These are phyloP conservation scores for Limnephilus lunatus DNA, from an alignment of 2,888 invertebrate species.

Conservation along the genomic window DNA sequence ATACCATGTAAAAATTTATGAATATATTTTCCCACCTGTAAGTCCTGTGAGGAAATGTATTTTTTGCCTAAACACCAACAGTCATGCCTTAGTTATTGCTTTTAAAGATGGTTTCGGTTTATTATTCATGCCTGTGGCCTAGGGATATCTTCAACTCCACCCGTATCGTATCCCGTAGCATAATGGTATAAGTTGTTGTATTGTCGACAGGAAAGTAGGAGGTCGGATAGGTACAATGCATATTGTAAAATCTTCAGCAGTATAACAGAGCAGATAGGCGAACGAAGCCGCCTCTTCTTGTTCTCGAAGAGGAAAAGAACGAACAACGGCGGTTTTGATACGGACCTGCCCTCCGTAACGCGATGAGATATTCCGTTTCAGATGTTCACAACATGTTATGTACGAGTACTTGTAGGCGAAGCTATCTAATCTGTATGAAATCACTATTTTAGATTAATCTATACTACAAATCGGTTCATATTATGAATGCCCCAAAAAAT, in stretches of 20 bases:
- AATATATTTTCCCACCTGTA: not conserved
- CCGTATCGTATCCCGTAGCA: not conserved
- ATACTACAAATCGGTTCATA: too few relatives aligned
- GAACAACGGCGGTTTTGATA: not conserved
- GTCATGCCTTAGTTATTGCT: not conserved
- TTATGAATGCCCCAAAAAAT: too few relatives aligned
- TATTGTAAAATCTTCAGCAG: not conserved
- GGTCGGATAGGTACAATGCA: not conserved
- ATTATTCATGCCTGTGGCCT: not conserved
- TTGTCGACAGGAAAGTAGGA: not conserved
- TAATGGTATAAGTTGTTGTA: slow-evolving; percentile 5
- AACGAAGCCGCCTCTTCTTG: slow-evolving; percentile 31
- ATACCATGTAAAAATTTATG: not conserved
- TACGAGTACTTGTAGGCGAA: too few relatives aligned
- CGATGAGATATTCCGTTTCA: slow-evolving; percentile 2
- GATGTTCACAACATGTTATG: slow-evolving; percentile 9
- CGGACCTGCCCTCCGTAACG: slow-evolving; percentile 16
- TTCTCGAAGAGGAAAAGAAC: not conserved
- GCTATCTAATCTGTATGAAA: too few relatives aligned
- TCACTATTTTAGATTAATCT: too few relatives aligned
- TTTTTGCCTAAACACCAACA: not conserved
- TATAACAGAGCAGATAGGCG: not conserved
- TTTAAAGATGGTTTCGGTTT: not conserved
- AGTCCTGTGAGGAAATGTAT: not conserved
- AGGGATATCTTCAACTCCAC: not conserved